These are phyloP conservation scores for Pterocles burchelli DNA, from an alignment of 2,113 vertebrate species.

Conservation along the genomic window DNA sequence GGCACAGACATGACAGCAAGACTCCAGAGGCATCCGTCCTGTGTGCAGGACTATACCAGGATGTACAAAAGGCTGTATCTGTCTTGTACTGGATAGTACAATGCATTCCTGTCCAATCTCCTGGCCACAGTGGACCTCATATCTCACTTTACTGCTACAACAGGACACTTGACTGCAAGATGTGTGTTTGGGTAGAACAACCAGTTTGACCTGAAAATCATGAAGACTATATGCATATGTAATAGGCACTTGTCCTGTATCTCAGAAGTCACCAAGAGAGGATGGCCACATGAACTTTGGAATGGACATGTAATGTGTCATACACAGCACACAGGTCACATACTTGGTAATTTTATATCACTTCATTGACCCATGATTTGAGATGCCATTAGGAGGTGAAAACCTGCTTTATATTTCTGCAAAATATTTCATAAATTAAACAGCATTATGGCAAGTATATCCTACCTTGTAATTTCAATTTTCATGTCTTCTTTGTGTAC, in stretches of 20 bases:
- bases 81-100: not conserved
- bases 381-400: not conserved
- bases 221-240: not conserved
- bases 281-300: not conserved
- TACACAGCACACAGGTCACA: not conserved
- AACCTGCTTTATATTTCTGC: not conserved
- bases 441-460: not conserved
- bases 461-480: not conserved
- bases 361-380: not conserved
- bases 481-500: not conserved
- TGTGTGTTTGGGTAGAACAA: not conserved
- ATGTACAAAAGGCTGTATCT: not conserved
- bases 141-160: not conserved
- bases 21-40: not conserved
- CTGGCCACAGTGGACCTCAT: accelerated
- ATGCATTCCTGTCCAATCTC: not conserved
- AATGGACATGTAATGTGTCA: not conserved
- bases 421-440: not conserved
- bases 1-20: not conserved
- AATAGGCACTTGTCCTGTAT: not conserved
- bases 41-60: not conserved
- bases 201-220: not conserved
- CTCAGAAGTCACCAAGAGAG: not conserved
- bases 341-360: accelerated
- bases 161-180: not conserved